phyloP scores from a whole-genome alignment of 2,113 vertebrate genomes.

The Scomber scombrus region DNA sequence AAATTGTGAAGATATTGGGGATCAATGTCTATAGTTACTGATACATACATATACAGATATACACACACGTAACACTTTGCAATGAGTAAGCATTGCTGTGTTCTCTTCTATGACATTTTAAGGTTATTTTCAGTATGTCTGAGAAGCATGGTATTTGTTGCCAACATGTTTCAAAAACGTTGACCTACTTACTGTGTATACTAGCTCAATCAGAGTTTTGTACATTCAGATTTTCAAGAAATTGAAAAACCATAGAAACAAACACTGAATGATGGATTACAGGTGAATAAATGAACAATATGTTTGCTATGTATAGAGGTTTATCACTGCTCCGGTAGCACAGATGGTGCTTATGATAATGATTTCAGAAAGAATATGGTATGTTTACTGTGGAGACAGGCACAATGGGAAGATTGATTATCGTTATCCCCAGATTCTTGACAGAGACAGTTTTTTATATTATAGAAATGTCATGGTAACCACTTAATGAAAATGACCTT shows the following conservation, averaged over 20 bases:
- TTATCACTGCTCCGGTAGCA: background rate
- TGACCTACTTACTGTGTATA: constrained; percentile 28
- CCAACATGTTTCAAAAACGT: background rate
- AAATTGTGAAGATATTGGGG: background rate
- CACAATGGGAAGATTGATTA: no score
- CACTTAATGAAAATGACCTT: background rate
- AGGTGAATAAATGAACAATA: no score
- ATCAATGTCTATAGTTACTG: background rate
- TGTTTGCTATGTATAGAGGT: background rate
- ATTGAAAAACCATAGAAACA: constrained; percentile 9
- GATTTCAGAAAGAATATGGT: background rate
- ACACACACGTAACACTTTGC: background rate
- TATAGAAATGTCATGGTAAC: background rate
- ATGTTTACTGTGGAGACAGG: background rate
- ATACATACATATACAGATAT: background rate
- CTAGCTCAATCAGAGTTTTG: background rate
- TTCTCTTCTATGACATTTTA: background rate
- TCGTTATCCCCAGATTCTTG: background rate
- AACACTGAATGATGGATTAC: background rate
- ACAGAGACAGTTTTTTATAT: background rate
- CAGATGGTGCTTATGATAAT: background rate
- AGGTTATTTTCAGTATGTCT: constrained; percentile 29
- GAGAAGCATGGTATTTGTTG: background rate
- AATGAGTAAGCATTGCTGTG: no score
- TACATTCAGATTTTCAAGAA: constrained; percentile 10